phyloP scores from a whole-genome alignment of 2,797 vertebrate species.

The Prunella strophiata region DNA sequence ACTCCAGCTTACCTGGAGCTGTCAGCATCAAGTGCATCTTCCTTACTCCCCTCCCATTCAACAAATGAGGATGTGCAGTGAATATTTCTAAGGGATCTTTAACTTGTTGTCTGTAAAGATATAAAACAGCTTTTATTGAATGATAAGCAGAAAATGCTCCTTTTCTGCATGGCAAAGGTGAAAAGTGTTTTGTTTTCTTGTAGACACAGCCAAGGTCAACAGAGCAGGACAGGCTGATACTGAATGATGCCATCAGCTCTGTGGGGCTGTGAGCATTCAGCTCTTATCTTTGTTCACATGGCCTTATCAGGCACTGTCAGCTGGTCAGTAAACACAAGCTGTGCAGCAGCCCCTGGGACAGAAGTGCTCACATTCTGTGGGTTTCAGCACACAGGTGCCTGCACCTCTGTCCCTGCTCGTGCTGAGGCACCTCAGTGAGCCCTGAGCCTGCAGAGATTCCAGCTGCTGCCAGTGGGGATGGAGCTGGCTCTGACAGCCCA shows the following conservation, averaged over 20 bases:
- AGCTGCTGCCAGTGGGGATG: background rate
- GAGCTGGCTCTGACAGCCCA: background rate
- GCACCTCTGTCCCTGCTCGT: background rate
- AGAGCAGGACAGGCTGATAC: background rate
- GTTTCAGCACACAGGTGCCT: background rate
- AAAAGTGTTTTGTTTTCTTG: background rate
- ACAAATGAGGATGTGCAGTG: background rate
- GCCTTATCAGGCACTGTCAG: background rate
- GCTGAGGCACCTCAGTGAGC: background rate
- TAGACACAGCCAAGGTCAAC: background rate
- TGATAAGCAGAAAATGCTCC: background rate
- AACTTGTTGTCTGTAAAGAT: background rate
- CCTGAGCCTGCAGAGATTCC: background rate
- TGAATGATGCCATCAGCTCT: background rate
- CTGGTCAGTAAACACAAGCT: background rate
- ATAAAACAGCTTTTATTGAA: background rate
- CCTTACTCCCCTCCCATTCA: background rate
- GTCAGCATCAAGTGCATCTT: background rate
- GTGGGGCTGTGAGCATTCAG: background rate
- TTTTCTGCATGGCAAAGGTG: background rate
- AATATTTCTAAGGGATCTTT: background rate
- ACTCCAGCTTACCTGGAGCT: background rate
- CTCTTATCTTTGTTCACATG: background rate
- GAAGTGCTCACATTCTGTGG: background rate
- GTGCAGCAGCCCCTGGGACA: background rate